phyloP scores from a whole-genome alignment of 2,797 vertebrate species.

The Peromyscus aztecus region DNA sequence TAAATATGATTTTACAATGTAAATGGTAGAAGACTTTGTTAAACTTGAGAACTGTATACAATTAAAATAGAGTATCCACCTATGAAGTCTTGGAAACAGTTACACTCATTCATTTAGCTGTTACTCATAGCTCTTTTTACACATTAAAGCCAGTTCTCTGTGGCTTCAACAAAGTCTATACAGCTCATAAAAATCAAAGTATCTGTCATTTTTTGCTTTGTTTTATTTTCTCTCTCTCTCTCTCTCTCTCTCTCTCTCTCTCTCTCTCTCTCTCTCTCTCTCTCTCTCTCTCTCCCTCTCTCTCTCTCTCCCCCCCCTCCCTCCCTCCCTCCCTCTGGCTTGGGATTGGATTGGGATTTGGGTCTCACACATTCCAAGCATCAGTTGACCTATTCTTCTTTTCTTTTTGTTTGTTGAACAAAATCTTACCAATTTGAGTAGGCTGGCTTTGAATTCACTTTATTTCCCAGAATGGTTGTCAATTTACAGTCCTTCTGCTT shows the following conservation, averaged over 20 bases:
- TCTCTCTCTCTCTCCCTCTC: not conserved
- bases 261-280: not conserved
- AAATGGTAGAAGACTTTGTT: not conserved
- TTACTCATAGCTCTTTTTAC: not conserved
- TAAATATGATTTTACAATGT: not conserved
- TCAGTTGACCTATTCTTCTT: not conserved
- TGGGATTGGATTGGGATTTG: not conserved
- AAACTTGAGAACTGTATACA: not conserved
- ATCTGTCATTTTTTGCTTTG: not conserved
- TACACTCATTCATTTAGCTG: not conserved
- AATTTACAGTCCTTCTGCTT: not conserved
- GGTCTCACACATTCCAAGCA: too few species aligned
- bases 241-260: not conserved
- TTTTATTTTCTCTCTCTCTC: not conserved
- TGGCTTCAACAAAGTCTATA: rapidly evolving
- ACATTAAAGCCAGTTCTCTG: not conserved
- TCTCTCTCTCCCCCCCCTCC: too few species aligned
- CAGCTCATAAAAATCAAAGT: not conserved
- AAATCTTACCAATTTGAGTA: not conserved
- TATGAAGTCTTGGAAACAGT: not conserved
- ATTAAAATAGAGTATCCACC: not conserved
- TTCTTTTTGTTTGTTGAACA: not conserved
- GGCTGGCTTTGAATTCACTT: not conserved
- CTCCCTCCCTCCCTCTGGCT: not conserved
- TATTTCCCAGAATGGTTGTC: too few species aligned